Evolutionary conservation across 2,888 invertebrate species (phyloP), one percentile per base, ranked within the genome.

Genomic region (Tachina grossa): DNA sequence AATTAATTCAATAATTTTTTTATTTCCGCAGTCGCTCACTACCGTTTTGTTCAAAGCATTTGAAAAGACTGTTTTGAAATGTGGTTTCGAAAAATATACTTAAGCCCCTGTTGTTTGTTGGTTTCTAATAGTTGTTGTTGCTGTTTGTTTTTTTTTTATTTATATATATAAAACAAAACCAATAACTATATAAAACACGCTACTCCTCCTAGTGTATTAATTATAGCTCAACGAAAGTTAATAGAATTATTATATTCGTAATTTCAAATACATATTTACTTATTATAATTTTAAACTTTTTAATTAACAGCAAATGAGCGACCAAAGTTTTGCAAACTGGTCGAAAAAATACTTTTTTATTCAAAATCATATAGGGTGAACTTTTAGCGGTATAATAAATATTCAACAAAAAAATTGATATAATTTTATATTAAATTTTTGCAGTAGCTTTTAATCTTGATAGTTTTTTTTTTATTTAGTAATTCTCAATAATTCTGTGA

Each of bases 1-100:
- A 19, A 43, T 0, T 63, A 63, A 16, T 39, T 63, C 22, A 22
- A n/a, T 11, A 63, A 11, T 61, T 51, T 31, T 71, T 31, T 51
- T 6, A 69, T 4, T 66, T 66, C 47, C 74, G 57, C 53, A 39
- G 9, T 57, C 59, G 47, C 51, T 79, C 49, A 75, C 69, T 61
- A 75, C 84, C 79, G 84, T 69, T 74, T 65, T 39, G 49, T n/a
- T 75, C 47, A 22, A 79, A 61, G 75, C 57, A 41, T 75, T 75
- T 57, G 57, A 57, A 68, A 51, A 84, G 69, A 84, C 84, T 84
- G 69, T 63, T 78, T 83, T 19, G 9, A 65, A 76, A 63, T 45
- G 43, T 31, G 49, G 71, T 43, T 74, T 80, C 10, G 55, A 72
- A 72, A 63, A 55, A 53, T 53, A 47, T 59, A 61, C 72, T 66